Evolutionary conservation across 2,797 vertebrate genomes (phyloP).

Genomic region (Alectoris magna): DNA sequence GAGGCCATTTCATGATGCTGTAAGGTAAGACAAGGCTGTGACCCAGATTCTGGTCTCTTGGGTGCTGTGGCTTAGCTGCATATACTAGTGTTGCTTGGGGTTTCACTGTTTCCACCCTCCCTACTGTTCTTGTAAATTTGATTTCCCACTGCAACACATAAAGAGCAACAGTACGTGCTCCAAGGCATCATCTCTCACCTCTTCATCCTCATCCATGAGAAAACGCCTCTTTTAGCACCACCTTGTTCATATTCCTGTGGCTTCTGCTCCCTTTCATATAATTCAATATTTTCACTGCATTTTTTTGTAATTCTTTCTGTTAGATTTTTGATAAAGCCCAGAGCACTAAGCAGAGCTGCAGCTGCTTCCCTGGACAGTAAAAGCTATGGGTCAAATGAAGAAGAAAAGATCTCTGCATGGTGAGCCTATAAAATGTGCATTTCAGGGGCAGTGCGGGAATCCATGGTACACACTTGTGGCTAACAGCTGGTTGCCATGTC

Average conservation of each 20-base stretch:
- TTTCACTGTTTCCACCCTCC: slow-evolving; percentile 67
- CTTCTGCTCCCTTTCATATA: background rate
- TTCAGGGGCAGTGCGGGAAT: background rate
- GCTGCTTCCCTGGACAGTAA: background rate
- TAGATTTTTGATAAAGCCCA: background rate
- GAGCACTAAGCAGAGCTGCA: slow-evolving; percentile 10
- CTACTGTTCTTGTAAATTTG: slow-evolving; percentile 68
- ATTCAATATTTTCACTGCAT: background rate
- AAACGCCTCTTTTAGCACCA: slow-evolving; percentile 25
- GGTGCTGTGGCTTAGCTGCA: slow-evolving; percentile 65
- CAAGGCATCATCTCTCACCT: slow-evolving; percentile 24
- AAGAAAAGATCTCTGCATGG: slow-evolving; percentile 36
- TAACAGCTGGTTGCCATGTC: slow-evolving; percentile 48
- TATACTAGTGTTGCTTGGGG: slow-evolving; percentile 64
- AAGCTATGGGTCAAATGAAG: slow-evolving; percentile 53
- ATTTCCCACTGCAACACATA: slow-evolving; percentile 63
- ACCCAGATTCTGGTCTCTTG: slow-evolving; percentile 72
- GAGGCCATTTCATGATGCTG: slow-evolving; percentile 43
- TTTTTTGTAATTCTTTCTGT: background rate
- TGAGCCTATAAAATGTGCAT: slow-evolving; percentile 36
- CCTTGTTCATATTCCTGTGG: background rate
- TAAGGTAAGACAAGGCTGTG: slow-evolving; percentile 65
- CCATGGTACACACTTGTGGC: background rate
- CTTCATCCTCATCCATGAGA: slow-evolving; percentile 36
- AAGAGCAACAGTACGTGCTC: slow-evolving; percentile 67